phyloP scores from a whole-genome alignment of 1,140 invertebrate species.

The Meteorus sp. region DNA sequence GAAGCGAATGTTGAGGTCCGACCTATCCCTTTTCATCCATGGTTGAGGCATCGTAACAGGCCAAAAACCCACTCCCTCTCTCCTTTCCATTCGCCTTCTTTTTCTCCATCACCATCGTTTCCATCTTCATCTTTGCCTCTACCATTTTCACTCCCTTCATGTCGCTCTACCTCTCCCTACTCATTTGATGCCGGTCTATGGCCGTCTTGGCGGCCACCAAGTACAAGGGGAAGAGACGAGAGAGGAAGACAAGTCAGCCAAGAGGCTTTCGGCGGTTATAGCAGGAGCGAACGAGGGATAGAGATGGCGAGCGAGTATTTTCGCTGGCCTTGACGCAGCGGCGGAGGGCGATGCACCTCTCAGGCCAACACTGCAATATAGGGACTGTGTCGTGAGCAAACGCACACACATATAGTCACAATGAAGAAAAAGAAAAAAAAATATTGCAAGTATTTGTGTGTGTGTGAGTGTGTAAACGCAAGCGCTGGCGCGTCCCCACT shows the following conservation, averaged over 20 bases:
- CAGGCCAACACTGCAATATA: constrained; percentile 53
- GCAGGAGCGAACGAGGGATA: constrained; percentile 30
- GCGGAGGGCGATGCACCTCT: constrained; percentile 58
- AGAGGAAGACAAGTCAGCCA: constrained; percentile 11
- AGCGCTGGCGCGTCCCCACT: neutral
- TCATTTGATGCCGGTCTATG: constrained; percentile 13
- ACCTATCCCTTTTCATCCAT: constrained; percentile 32
- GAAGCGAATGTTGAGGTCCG: constrained; percentile 26
- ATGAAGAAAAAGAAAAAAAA: too few relatives aligned
- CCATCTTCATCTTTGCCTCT: constrained; percentile 9
- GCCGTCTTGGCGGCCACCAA: constrained; percentile 15
- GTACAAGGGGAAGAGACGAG: neutral
- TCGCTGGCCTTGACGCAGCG: constrained; percentile 60
- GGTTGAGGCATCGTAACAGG: constrained; percentile 31
- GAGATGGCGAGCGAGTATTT: constrained; percentile 52
- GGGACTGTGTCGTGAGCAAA: constrained; percentile 39
- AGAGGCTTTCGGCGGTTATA: constrained; percentile 53
- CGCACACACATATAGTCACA: constrained; percentile 23
- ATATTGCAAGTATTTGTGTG: too few relatives aligned
- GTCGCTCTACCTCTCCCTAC: constrained; percentile 9
- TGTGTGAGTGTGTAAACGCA: constrained; percentile 10
- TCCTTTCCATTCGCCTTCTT: too few relatives aligned
- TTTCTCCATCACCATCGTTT: constrained; percentile 3
- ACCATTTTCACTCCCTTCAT: constrained; percentile 13
- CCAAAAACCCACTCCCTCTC: constrained; percentile 32